Evolutionary conservation across 2,888 invertebrate genomes (phyloP).

Genomic region (Nipponacmea schrenckii): DNA sequence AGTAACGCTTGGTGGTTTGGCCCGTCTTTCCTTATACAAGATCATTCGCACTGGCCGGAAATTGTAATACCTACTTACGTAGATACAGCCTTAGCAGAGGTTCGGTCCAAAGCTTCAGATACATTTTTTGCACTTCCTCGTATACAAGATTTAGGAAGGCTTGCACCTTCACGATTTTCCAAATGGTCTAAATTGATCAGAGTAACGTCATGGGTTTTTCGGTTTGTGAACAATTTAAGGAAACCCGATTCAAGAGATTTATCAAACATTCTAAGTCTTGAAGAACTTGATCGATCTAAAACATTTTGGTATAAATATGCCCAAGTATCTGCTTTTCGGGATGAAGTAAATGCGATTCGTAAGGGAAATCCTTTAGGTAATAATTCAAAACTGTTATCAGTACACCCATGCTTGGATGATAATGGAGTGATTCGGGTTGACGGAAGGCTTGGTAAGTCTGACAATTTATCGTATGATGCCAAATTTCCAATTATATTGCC

Average conservation of each 20-base stretch:
- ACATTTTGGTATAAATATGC: not conserved
- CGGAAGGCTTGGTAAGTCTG: constrained; percentile 18
- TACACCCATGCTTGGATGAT: not conserved
- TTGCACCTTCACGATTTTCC: not conserved
- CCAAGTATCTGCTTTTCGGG: not conserved
- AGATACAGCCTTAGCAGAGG: not conserved
- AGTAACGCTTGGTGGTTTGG: not conserved
- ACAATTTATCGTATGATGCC: not conserved
- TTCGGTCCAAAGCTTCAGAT: not conserved
- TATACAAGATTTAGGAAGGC: not conserved
- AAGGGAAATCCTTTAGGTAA: not conserved
- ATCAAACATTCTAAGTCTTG: not conserved
- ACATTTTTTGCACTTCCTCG: not conserved
- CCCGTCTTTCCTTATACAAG: constrained; percentile 8
- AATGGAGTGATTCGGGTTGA: constrained; percentile 8
- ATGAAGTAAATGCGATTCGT: not conserved
- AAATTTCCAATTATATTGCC: constrained; percentile 22
- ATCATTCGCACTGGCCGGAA: not conserved
- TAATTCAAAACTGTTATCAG: not conserved
- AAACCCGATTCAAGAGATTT: not conserved
- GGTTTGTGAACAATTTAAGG: not conserved
- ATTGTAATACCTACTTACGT: not conserved
- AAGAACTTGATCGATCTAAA: not conserved
- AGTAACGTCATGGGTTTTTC: not conserved
- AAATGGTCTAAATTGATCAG: not conserved